Conservation (phyloP, 2,113 vertebrate species). For the Pygoscelis adeliae region DNA sequence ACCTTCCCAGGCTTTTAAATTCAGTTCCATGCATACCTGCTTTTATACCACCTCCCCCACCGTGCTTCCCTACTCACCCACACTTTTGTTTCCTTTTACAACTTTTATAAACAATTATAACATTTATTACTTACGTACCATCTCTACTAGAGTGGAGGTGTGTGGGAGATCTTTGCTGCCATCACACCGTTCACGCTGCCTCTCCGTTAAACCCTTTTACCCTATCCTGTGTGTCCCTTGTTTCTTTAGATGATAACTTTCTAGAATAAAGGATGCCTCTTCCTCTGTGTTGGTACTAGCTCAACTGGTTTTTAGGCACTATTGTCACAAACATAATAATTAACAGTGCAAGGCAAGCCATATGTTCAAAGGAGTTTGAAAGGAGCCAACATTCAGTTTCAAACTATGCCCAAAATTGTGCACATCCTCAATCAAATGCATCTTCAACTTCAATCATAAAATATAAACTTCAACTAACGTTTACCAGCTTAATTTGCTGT, state of each 20-base stretch:
- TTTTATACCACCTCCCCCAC: background rate
- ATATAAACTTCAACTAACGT: background rate
- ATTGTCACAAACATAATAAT: background rate
- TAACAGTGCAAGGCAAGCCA: background rate
- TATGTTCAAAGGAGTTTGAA: background rate
- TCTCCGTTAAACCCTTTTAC: background rate
- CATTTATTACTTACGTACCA: background rate
- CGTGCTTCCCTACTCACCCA: background rate
- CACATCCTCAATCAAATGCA: background rate
- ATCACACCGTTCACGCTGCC: background rate
- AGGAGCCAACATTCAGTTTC: background rate
- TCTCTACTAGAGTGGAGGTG: background rate
- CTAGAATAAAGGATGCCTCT: background rate
- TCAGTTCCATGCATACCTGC: background rate
- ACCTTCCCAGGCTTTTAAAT: background rate
- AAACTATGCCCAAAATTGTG: background rate
- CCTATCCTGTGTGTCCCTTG: accelerated
- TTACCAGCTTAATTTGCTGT: background rate
- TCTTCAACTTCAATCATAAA: background rate
- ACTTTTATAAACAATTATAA: background rate
- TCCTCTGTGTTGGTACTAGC: background rate
- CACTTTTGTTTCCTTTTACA: background rate
- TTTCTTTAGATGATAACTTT: background rate
- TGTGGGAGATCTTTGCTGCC: background rate
- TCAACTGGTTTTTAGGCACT: background rate